Base-by-base conservation (phyloP, 1,140 invertebrate genomes). In the Ditylenchus dipsaci region DNA sequence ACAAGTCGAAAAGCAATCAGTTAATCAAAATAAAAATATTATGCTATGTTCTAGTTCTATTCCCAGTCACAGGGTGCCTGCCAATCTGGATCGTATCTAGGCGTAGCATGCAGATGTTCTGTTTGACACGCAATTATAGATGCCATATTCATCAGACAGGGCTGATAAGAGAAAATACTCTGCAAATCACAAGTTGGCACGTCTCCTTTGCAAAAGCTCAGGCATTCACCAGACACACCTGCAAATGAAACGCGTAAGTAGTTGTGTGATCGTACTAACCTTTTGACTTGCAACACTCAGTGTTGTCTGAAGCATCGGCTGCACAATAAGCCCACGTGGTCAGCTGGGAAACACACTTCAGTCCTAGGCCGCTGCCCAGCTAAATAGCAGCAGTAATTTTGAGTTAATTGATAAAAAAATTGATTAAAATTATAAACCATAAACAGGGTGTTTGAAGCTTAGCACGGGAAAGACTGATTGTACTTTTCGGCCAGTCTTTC, bases 251-350 rank as follows among this genome's bases (percentile, higher is more conserved):
- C n/a, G 3, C 3, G 3, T 19, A 21, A 15, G 8, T 3, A 8
- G 1, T 21, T 53, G 49, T 21, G 49, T 53, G 49, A 53, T 21
- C 3, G n/a, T 7, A 3, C 8, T 7, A 53, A 79, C 76, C 78
- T 72, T 78, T 80, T 0, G 67, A 15, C 42, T 65, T 71, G 63
- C 78, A 80, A 61, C 78, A 80, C 13, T 56, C 72, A n/a, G 80
- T 80, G 38, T 77, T 81, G 61, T 80, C 78, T 19, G 69, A 76
- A 21, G 63, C 59, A 45, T 80, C 78, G 27, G 77, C 65, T 3
- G 78, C 77, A 74, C 78, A 80, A 71, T 80, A 80, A 1, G 78
- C 77, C 78, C 78, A 80, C 7, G 77, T 81, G 8, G 80, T 82
- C 58, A 80, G 58, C 43, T 82, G 77, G 11, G 75, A 76, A 21